phyloP scores from a whole-genome alignment of 2,113 vertebrate species.

The Carassius auratus region DNA sequence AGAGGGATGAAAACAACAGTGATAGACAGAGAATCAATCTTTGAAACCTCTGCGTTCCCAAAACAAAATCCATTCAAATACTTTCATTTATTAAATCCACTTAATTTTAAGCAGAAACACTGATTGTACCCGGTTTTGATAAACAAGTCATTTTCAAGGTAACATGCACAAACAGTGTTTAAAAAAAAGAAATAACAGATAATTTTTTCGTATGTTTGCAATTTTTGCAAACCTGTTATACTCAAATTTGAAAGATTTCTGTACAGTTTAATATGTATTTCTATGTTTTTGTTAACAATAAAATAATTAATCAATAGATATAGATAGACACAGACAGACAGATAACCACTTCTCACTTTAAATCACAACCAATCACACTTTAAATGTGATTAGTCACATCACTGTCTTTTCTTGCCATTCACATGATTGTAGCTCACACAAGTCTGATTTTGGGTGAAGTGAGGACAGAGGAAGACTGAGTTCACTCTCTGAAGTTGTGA shows the following conservation, averaged over 20 bases:
- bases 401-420: not conserved
- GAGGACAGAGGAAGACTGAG: not conserved
- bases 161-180: not conserved
- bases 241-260: not conserved
- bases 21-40: slow-evolving; percentile 6
- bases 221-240: not conserved
- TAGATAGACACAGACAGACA: too few relatives aligned
- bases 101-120: not conserved
- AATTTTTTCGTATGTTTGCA: not conserved
- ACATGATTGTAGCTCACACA: not conserved
- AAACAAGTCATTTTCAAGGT: not conserved
- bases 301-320: not conserved
- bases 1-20: not conserved
- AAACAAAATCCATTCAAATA: not conserved
- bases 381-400: too few relatives aligned
- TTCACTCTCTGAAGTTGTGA: slow-evolving; percentile 13
- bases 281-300: too few relatives aligned
- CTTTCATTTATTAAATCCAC: not conserved
- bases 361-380: too few relatives aligned
- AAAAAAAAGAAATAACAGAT: not conserved
- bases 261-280: not conserved
- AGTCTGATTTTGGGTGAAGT: slow-evolving; percentile 21
- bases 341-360: not conserved
- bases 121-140: not conserved
- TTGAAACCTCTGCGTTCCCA: not conserved